Conservation (phyloP, 2,113 vertebrate species). For the Pipra filicauda region DNA sequence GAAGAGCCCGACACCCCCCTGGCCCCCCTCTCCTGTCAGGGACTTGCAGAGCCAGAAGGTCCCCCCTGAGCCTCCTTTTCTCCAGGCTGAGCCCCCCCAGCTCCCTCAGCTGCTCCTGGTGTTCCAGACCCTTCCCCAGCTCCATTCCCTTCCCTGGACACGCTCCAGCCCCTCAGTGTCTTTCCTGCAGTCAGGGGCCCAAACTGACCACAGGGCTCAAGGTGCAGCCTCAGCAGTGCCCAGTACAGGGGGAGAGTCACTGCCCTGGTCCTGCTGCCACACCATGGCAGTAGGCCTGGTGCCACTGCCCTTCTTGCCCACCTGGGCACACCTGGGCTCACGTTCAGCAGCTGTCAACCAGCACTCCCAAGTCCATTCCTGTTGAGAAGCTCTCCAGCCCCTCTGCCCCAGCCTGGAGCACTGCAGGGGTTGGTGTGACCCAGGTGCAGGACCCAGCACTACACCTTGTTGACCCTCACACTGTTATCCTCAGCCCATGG, state of each 20-base stretch:
- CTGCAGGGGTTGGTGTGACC: not conserved
- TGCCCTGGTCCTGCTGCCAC: not conserved
- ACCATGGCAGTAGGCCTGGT: not conserved
- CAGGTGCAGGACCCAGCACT: not conserved
- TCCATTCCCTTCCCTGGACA: not conserved
- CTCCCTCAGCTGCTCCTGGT: accelerated
- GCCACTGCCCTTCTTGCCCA: not conserved
- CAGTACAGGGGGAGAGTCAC: not conserved
- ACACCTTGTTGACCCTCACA: not conserved
- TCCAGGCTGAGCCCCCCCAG: not conserved
- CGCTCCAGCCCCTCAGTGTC: not conserved
- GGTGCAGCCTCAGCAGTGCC: not conserved
- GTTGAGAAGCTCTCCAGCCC: not conserved
- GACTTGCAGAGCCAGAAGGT: not conserved
- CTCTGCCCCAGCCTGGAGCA: not conserved
- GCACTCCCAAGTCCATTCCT: not conserved
- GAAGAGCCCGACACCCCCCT: accelerated
- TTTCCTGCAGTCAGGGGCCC: not conserved
- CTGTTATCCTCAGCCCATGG: not conserved
- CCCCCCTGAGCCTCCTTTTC: not conserved
- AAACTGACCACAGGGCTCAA: not conserved
- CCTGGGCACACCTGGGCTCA: not conserved
- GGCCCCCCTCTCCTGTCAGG: not conserved
- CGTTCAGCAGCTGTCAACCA: not conserved
- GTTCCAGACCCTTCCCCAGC: not conserved